phyloP scores from a whole-genome alignment of 2,888 invertebrate species.

The Branchellion lobata region DNA sequence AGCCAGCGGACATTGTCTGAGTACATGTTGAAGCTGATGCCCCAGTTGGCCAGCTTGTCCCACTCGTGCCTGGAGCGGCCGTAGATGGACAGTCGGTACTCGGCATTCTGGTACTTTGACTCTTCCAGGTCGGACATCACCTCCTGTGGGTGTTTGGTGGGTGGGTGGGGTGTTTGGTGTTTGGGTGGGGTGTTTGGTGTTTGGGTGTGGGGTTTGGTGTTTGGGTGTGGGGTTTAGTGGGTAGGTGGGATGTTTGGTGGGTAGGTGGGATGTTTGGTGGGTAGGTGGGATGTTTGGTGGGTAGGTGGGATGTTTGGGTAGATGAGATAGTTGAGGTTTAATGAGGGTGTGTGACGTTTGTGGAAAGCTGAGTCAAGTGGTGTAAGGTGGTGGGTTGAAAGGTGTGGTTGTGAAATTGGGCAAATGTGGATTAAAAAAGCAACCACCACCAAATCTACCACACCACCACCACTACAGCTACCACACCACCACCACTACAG shows the following conservation, averaged over 20 bases:
- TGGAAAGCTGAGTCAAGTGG: too few relatives aligned
- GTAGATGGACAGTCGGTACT: conserved; percentile 91
- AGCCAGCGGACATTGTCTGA: conserved; percentile 95
- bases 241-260: neutral
- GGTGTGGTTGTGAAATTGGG: too few relatives aligned
- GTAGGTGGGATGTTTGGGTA: too few relatives aligned
- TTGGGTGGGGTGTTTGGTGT: neutral
- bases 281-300: too few relatives aligned
- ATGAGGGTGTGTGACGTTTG: too few relatives aligned
- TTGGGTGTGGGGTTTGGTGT: neutral
- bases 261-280: too few relatives aligned
- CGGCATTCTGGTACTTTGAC: conserved; percentile 97
- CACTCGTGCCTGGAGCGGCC: conserved; percentile 89
- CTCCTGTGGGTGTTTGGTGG: conserved; percentile 68
- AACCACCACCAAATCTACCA: neutral
- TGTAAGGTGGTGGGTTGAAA: too few relatives aligned
- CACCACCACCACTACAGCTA: neutral
- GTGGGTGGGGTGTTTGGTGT: neutral
- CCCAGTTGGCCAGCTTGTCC: conserved; percentile 96
- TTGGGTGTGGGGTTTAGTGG: neutral
- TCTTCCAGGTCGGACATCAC: conserved; percentile 93
- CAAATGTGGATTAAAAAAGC: too few relatives aligned
- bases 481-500: neutral
- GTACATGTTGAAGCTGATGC: conserved; percentile 83
- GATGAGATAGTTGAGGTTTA: too few relatives aligned